A percentile compares a stretch with the other conserved stretches of the same genome.
Conservation (phyloP, 2,888 invertebrate genomes). For the Timema podura region DNA sequence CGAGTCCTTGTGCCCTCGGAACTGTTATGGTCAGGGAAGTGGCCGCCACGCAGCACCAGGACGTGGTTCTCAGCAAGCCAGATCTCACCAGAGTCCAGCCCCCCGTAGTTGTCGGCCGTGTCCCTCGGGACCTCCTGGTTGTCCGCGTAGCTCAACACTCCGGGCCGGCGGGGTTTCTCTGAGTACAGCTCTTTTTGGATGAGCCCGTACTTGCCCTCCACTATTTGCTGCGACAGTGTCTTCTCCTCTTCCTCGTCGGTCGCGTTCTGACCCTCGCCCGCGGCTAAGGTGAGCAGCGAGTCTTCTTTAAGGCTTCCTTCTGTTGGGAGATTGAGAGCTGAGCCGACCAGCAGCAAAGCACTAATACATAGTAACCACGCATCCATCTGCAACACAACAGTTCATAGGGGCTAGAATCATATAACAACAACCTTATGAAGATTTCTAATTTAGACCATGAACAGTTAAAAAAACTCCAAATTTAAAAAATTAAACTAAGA, state of each 20-base stretch:
- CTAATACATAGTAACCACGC: no score
- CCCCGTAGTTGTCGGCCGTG: slow-evolving; percentile 73
- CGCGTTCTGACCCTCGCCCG: slow-evolving; percentile 23
- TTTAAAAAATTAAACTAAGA: no score
- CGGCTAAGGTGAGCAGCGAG: background rate
- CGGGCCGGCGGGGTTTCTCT: slow-evolving; percentile 67
- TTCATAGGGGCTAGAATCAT: no score
- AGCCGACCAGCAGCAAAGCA: no score
- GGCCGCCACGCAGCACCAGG: slow-evolving; percentile 75
- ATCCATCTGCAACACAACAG: no score
- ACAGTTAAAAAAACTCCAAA: no score
- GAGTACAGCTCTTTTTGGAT: slow-evolving; percentile 80
- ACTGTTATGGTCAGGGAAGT: slow-evolving; percentile 50
- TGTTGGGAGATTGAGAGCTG: no score
- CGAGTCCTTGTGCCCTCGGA: slow-evolving; percentile 41
- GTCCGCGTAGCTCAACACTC: slow-evolving; percentile 73
- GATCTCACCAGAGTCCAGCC: slow-evolving; percentile 78
- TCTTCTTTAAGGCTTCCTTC: no score
- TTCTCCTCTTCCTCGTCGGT: slow-evolving; percentile 70
- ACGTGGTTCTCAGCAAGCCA: slow-evolving; percentile 89
- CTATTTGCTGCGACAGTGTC: slow-evolving; percentile 83
- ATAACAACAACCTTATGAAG: no score
- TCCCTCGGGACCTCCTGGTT: slow-evolving; percentile 80
- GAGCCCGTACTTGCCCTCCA: slow-evolving; percentile 84
- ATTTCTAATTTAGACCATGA: no score